Evolutionary conservation across 2,888 invertebrate genomes (phyloP).

Genomic region (Galerucella calmariensis): DNA sequence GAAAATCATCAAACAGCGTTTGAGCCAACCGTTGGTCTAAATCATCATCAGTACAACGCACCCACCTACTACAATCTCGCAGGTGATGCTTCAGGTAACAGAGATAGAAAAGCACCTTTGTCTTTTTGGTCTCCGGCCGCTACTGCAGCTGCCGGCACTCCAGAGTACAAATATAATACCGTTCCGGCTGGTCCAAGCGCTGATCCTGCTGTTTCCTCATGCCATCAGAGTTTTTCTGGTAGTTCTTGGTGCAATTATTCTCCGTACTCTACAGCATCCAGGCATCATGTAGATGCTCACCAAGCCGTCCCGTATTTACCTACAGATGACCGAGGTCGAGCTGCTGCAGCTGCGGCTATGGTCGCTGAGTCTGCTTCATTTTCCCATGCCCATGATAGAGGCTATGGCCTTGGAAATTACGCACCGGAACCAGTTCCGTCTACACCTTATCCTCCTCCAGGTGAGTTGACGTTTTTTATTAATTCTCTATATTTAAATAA

Average conservation of each 20-base stretch:
- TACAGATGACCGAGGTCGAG: conserved; percentile 77
- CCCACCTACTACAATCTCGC: conserved; percentile 84
- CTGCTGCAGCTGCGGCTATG: conserved; percentile 69
- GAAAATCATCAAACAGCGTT: conserved; percentile 68
- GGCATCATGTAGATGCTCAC: conserved; percentile 71
- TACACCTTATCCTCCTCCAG: conserved; percentile 83
- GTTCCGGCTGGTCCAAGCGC: conserved; percentile 66
- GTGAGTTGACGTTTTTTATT: conserved; percentile 61
- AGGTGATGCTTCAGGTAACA: conserved; percentile 71
- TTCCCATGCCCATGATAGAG: conserved; percentile 73
- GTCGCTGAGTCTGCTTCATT: conserved; percentile 73
- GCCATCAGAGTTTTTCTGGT: conserved; percentile 77
- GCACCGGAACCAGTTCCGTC: conserved; percentile 78
- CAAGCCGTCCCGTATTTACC: conserved; percentile 76
- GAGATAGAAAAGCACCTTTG: conserved; percentile 70
- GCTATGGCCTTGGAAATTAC: conserved; percentile 81
- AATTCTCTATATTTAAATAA: background rate
- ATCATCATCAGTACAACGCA: conserved; percentile 76
- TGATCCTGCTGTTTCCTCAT: conserved; percentile 69
- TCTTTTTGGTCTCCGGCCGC: conserved; percentile 78
- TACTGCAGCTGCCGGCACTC: conserved; percentile 69
- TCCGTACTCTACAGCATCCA: conserved; percentile 70
- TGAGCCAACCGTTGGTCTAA: conserved; percentile 71
- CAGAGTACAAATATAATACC: conserved; percentile 72
- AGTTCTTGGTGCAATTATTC: conserved; percentile 82